Evolutionary conservation across 2,888 invertebrate species (phyloP).

Genomic region (Platynereis dumerilii): DNA sequence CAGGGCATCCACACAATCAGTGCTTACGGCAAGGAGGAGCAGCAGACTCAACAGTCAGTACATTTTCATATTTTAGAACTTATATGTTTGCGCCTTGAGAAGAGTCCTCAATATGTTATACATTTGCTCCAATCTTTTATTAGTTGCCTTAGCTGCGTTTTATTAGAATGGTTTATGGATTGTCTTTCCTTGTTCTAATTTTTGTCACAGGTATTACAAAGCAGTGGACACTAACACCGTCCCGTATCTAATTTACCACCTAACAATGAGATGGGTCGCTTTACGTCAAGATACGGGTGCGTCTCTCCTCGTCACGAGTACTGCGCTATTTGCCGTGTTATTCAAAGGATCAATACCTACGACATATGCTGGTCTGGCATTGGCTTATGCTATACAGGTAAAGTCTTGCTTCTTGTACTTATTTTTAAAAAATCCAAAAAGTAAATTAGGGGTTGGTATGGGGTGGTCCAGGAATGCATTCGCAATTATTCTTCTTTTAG

Average conservation of each 20-base stretch:
- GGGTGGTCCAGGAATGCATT: too few species aligned
- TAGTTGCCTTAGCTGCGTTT: too few species aligned
- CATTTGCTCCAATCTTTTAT: too few species aligned
- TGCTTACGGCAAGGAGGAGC: slow-evolving; percentile 68
- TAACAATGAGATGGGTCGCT: slow-evolving; percentile 62
- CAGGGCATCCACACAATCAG: slow-evolving; percentile 70
- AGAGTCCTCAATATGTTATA: too few species aligned
- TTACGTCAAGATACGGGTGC: slow-evolving; percentile 61
- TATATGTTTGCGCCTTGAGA: neutral
- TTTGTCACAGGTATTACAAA: slow-evolving; percentile 67
- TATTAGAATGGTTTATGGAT: too few species aligned
- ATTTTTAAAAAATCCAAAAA: neutral
- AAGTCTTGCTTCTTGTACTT: neutral
- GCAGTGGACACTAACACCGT: slow-evolving; percentile 66
- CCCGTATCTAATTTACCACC: slow-evolving; percentile 66
- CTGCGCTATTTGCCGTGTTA: slow-evolving; percentile 66
- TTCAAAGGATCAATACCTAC: slow-evolving; percentile 58
- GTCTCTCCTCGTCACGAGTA: slow-evolving; percentile 63
- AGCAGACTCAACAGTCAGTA: slow-evolving; percentile 64
- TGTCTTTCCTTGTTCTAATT: too few species aligned
- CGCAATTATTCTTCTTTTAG: too few species aligned
- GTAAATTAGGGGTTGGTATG: neutral
- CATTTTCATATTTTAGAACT: neutral
- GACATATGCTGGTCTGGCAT: slow-evolving; percentile 70
- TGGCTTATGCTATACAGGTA: slow-evolving; percentile 69